These are phyloP conservation scores for Leptobrachium ailaonicum DNA, from an alignment of 2,113 vertebrate species.

Conservation along the genomic window DNA sequence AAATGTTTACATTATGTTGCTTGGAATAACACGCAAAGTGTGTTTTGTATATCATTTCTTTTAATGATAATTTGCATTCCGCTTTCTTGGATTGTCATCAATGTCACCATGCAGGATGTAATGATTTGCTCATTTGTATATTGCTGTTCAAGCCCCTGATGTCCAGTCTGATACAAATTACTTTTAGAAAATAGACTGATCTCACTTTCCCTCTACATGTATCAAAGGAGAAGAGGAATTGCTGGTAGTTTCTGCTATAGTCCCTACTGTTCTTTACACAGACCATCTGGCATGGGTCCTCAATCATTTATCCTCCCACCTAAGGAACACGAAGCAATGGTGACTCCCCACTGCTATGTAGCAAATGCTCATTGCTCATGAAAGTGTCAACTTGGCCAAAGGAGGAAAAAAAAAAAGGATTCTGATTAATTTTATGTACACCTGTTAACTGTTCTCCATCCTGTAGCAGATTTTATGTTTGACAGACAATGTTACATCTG, in stretches of 20 bases:
- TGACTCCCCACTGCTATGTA: conserved; percentile 48
- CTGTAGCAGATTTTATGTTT: conserved; percentile 27
- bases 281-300: conserved; percentile 45
- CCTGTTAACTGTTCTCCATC: conserved; percentile 40
- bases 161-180: conserved; percentile 7
- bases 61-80: no score
- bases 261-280: conserved; percentile 46
- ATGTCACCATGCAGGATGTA: neutral
- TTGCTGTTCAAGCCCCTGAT: neutral
- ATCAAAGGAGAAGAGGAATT: conserved; percentile 34
- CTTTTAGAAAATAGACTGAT: conserved; percentile 10
- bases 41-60: no score
- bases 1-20: no score
- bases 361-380: conserved; percentile 46
- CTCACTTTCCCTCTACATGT: conserved; percentile 24
- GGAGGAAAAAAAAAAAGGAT: conserved; percentile 18
- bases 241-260: conserved; percentile 45
- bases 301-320: conserved; percentile 49
- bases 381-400: conserved; percentile 43
- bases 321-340: conserved; percentile 37
- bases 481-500: conserved; percentile 42
- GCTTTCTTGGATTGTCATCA: no score
- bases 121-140: conserved; percentile 32
- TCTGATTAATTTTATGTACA: conserved; percentile 44
- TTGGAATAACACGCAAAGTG: no score